Evolutionary conservation across 2,113 vertebrate genomes (phyloP).

Genomic region (Craseonycteris thonglongyai): DNA sequence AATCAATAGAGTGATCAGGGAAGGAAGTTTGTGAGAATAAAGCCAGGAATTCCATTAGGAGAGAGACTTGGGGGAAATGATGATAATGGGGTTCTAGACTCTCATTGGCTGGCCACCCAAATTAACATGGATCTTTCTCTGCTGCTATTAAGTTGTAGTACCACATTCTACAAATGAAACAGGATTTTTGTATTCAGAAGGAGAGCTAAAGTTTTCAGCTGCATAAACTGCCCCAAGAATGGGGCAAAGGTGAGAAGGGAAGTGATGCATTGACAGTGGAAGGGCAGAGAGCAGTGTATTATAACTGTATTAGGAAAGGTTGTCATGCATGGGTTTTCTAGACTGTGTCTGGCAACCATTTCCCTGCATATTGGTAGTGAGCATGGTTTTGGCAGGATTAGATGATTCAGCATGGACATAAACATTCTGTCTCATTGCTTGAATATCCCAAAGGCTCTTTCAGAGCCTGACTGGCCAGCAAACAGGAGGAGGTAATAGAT

Average conservation of each 20-base stretch:
- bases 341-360: conserved; percentile 52
- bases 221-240: neutral
- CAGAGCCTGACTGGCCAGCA: neutral
- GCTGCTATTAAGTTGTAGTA: neutral
- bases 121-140: neutral
- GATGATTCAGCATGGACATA: conserved; percentile 53
- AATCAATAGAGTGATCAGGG: neutral
- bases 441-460: conserved; percentile 35
- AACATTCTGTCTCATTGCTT: conserved; percentile 46
- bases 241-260: conserved; percentile 4
- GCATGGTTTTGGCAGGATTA: conserved; percentile 47
- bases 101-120: neutral
- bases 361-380: conserved; percentile 28
- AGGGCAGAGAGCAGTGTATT: neutral
- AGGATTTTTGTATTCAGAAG: neutral
- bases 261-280: neutral
- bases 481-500: neutral
- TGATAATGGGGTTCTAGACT: neutral
- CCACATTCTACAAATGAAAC: neutral
- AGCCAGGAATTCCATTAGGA: conserved; percentile 1
- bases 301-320: conserved; percentile 44
- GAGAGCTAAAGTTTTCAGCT: conserved; percentile 24
- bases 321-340: conserved; percentile 55
- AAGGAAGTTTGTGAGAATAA: conserved; percentile 5
- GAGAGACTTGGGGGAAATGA: neutral